Evolutionary conservation across 2,888 invertebrate species (phyloP).

Genomic region (Hyposoter didymator): DNA sequence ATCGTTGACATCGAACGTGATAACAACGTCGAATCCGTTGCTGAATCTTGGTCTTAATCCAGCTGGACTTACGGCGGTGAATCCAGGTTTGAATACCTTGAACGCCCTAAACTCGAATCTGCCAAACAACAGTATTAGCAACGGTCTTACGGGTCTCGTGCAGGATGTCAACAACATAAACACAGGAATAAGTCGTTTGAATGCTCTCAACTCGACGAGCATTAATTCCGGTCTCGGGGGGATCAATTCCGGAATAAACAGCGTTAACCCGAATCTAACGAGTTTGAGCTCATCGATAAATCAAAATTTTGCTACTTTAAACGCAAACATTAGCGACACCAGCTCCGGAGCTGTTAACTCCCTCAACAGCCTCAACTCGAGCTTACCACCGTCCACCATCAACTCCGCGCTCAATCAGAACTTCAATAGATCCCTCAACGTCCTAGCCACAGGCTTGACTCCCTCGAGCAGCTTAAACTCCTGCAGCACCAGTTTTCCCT

Average conservation of each 20-base stretch:
- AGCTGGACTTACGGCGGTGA: constrained; percentile 82
- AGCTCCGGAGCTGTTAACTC: constrained; percentile 78
- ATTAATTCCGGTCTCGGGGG: constrained; percentile 80
- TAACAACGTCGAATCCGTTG: constrained; percentile 83
- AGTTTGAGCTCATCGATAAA: constrained; percentile 79
- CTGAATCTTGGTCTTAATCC: constrained; percentile 82
- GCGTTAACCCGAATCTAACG: constrained; percentile 79
- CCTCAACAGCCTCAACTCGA: constrained; percentile 77
- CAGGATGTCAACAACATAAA: constrained; percentile 82
- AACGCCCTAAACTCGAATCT: constrained; percentile 81
- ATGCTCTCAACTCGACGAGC: constrained; percentile 78
- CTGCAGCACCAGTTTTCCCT: constrained; percentile 80
- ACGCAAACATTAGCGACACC: constrained; percentile 77
- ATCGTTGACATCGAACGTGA: constrained; percentile 83
- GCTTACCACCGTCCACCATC: constrained; percentile 74
- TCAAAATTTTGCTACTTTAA: constrained; percentile 80
- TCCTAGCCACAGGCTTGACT: constrained; percentile 78
- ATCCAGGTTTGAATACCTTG: constrained; percentile 81
- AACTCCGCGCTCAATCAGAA: constrained; percentile 78
- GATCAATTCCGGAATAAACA: constrained; percentile 78
- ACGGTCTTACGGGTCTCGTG: constrained; percentile 79
- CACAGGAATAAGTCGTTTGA: constrained; percentile 80
- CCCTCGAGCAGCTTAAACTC: constrained; percentile 75
- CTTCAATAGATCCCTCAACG: constrained; percentile 78
- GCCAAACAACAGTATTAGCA: constrained; percentile 82